phyloP scores from a whole-genome alignment of 2,888 invertebrate species.

The Drosophila seclusa region DNA sequence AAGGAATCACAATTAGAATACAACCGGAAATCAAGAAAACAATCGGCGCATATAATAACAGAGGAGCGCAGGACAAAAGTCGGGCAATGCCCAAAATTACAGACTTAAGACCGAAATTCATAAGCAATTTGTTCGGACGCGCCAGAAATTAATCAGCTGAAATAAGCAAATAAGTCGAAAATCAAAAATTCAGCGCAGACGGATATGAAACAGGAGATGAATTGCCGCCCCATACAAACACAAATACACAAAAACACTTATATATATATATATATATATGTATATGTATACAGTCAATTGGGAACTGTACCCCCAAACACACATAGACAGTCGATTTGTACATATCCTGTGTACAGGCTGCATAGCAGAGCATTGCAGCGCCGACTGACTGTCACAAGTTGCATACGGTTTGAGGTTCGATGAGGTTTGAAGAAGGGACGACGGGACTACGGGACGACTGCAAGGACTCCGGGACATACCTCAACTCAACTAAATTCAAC shows the following conservation, averaged over 20 bases:
- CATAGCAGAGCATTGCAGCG: constrained; percentile 36
- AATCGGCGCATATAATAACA: constrained; percentile 58
- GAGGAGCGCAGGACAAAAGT: constrained; percentile 35
- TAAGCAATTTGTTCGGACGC: constrained; percentile 59
- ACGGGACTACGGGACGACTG: neutral
- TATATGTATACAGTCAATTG: constrained; percentile 2
- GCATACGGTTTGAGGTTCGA: constrained; percentile 53
- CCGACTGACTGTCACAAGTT: constrained; percentile 17
- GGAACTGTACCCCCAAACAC: constrained; percentile 49
- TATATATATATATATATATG: neutral
- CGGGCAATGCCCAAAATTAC: constrained; percentile 36
- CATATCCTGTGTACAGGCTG: constrained; percentile 55
- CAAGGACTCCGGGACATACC: constrained; percentile 37
- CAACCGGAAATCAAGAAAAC: constrained; percentile 51
- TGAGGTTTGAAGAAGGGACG: constrained; percentile 41
- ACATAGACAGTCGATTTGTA: constrained; percentile 20
- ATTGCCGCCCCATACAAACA: constrained; percentile 47
- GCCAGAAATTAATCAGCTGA: constrained; percentile 53
- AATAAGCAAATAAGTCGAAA: constrained; percentile 44
- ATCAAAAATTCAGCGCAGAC: constrained; percentile 33
- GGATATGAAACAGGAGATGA: constrained; percentile 78
- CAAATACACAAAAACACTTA: neutral
- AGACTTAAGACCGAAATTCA: constrained; percentile 27
- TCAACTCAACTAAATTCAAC: constrained; percentile 14
- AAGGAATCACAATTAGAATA: constrained; percentile 5